Evolutionary conservation across 2,888 invertebrate species (phyloP).

Genomic region (Eupithecia vulgata): DNA sequence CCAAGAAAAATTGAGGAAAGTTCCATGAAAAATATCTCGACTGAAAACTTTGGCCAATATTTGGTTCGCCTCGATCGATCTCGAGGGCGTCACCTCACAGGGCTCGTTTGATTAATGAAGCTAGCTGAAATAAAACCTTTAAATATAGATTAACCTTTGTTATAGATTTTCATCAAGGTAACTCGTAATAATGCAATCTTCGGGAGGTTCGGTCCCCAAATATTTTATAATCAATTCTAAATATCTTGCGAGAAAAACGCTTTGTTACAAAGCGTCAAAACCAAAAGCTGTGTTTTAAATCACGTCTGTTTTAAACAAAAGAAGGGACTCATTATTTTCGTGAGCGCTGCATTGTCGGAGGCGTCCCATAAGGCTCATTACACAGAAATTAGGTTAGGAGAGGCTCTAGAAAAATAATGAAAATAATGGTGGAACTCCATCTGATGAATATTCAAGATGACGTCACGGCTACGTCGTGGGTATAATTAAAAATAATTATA

Average conservation of each 20-base stretch:
- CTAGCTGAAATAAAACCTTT: neutral
- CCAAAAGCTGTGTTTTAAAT: conserved; percentile 40
- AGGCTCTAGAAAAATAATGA: conserved; percentile 61
- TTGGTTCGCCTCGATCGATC: neutral
- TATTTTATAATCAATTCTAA: neutral
- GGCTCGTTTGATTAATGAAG: neutral
- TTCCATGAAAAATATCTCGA: conserved; percentile 13
- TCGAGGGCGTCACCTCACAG: neutral
- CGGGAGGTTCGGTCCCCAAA: neutral
- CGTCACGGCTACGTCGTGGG: conserved; percentile 50
- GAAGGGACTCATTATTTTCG: conserved; percentile 59
- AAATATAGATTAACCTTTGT: conserved; percentile 1
- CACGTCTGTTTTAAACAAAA: conserved; percentile 51
- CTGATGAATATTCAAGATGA: conserved; percentile 70
- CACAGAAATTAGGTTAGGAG: conserved; percentile 69
- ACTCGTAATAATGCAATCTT: conserved; percentile 1
- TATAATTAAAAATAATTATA: conserved; percentile 75
- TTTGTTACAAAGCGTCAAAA: conserved; percentile 27
- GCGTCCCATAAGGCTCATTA: conserved; percentile 68
- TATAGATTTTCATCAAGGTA: neutral
- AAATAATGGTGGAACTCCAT: conserved; percentile 63
- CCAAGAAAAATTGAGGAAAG: conserved; percentile 24
- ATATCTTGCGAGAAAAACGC: conserved; percentile 2
- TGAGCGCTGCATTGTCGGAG: conserved; percentile 55
- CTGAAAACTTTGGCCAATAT: conserved; percentile 5